These are phyloP conservation scores for Nothocercus nigrocapillus DNA, from an alignment of 2,113 vertebrate genomes.

Conservation along the genomic window DNA sequence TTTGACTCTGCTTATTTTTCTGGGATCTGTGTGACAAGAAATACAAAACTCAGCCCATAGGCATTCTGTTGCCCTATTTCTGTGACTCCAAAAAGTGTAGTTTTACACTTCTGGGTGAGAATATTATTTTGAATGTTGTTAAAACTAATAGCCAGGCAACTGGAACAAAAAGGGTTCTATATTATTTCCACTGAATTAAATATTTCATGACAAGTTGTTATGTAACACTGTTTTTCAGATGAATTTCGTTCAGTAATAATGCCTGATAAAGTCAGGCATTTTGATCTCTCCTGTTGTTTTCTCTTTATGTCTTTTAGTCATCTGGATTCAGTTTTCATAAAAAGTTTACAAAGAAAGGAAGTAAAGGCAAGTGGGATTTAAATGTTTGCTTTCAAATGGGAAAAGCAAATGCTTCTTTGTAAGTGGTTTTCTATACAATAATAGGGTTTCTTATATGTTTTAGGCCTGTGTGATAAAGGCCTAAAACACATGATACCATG, in stretches of 20 bases:
- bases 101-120: neutral
- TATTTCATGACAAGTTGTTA: neutral
- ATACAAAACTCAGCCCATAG: neutral
- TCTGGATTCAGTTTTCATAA: constrained; percentile 38
- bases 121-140: neutral
- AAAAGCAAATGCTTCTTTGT: neutral
- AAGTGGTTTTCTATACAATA: neutral
- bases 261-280: neutral
- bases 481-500: neutral
- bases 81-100: neutral
- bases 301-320: neutral
- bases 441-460: neutral
- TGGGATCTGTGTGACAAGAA: neutral
- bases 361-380: neutral
- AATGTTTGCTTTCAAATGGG: constrained; percentile 7
- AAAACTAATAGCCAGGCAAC: neutral
- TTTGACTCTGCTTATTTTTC: neutral
- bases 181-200: neutral
- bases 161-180: neutral
- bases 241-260: neutral
- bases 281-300: neutral
- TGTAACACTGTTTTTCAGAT: neutral
- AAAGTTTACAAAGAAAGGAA: neutral
- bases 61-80: neutral
- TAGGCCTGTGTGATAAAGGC: neutral